phyloP scores from a whole-genome alignment of 2,797 vertebrate genomes.

The Margarornis squamiger region DNA sequence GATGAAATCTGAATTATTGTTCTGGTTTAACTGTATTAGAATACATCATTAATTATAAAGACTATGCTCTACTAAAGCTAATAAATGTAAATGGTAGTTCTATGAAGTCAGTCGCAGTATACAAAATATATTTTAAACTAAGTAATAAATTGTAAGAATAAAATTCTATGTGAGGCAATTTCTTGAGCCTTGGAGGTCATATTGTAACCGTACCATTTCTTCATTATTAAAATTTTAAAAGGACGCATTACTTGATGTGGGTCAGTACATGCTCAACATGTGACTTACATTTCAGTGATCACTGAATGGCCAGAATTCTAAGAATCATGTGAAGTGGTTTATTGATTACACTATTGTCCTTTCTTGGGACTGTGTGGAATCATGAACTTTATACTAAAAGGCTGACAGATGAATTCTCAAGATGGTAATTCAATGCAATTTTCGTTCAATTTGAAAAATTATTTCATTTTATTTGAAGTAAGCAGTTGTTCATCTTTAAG shows the following conservation, averaged over 20 bases:
- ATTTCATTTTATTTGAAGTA: not conserved
- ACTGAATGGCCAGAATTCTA: not conserved
- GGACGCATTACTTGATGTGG: not conserved
- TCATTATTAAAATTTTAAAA: slow-evolving; percentile 8
- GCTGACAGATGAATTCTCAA: not conserved
- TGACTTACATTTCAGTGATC: not conserved
- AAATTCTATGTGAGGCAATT: not conserved
- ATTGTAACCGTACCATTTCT: slow-evolving; percentile 33
- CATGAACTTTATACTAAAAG: not conserved
- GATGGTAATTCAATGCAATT: not conserved
- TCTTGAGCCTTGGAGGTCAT: slow-evolving; percentile 31
- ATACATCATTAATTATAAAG: slow-evolving; percentile 5
- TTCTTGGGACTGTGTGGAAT: not conserved
- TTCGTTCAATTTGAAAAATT: not conserved
- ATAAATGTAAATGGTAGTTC: slow-evolving; percentile 60
- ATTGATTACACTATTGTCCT: not conserved
- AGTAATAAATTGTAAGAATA: slow-evolving; percentile 45
- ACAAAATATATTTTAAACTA: slow-evolving; percentile 38
- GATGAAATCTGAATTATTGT: not conserved
- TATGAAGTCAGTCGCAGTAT: slow-evolving; percentile 47
- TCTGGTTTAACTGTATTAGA: not conserved
- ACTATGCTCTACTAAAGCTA: slow-evolving; percentile 19
- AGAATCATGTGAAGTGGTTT: not conserved
- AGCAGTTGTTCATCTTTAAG: not conserved
- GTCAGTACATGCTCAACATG: not conserved